A percentile compares a stretch with the other conserved stretches of the same genome.
Conservation (phyloP, 2,888 invertebrate species). For the Chrysopilus asiliformis region DNA sequence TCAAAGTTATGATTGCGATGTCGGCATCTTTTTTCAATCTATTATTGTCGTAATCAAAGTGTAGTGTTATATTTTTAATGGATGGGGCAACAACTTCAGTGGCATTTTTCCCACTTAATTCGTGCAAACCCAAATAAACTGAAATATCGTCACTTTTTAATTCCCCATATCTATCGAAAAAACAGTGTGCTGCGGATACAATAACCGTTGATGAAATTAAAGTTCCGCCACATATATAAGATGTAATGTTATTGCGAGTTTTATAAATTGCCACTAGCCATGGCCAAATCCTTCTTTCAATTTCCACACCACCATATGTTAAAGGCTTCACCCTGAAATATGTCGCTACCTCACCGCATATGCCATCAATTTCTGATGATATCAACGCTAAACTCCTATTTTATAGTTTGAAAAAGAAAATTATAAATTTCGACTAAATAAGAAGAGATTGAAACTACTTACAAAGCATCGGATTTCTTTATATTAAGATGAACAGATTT, state of each 20-base stretch:
- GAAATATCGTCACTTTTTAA: no score
- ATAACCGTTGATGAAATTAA: neutral
- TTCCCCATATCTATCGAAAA: no score
- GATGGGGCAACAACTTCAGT: slow-evolving; percentile 30
- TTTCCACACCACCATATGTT: neutral
- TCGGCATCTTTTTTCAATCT: slow-evolving; percentile 37
- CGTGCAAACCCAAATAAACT: slow-evolving; percentile 35
- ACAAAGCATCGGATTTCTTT: no score
- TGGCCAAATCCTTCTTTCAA: neutral
- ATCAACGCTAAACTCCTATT: no score
- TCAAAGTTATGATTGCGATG: slow-evolving; percentile 37
- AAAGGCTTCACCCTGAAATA: neutral
- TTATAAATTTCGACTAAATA: no score
- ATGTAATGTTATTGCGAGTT: neutral
- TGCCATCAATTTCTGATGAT: no score
- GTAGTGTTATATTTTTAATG: slow-evolving; percentile 32
- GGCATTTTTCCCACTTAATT: slow-evolving; percentile 36
- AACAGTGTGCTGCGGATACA: neutral
- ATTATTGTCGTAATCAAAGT: slow-evolving; percentile 36
- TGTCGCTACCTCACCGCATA: neutral
- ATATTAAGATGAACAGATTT: no score
- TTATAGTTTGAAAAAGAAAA: no score
- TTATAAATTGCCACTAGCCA: neutral
- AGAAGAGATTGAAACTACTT: no score
- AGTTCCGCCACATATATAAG: neutral